Conservation (phyloP, 2,113 vertebrate species). For the Psilopogon haemacephalus region DNA sequence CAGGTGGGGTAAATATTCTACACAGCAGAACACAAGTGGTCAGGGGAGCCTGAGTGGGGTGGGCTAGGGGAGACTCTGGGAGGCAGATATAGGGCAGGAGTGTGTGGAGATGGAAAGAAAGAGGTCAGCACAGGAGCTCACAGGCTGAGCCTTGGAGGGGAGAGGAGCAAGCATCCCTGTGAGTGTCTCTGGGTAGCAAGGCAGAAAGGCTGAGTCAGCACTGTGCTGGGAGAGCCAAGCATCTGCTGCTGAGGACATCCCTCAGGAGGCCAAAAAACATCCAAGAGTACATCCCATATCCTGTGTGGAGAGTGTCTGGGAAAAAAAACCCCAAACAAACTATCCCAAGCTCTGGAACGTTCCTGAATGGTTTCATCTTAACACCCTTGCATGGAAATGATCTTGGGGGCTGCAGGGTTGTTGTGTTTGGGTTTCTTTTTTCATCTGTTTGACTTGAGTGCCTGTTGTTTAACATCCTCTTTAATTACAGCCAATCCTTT, state of each 20-base stretch:
- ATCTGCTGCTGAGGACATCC: not conserved
- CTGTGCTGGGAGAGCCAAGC: accelerated
- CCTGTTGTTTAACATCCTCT: slow-evolving; percentile 57
- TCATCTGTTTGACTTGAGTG: slow-evolving; percentile 27
- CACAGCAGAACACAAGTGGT: not conserved
- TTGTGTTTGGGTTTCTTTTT: not conserved
- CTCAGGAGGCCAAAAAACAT: not conserved
- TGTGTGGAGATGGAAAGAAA: too few relatives aligned
- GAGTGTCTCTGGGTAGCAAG: not conserved
- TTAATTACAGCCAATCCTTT: slow-evolving; percentile 43
- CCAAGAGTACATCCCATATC: not conserved
- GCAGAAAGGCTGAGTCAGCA: not conserved
- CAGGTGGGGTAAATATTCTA: too few relatives aligned
- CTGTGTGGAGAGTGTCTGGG: not conserved
- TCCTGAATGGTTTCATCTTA: not conserved
- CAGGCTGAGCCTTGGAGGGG: not conserved
- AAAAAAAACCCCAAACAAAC: not conserved
- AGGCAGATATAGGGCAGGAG: not conserved
- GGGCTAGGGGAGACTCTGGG: not conserved
- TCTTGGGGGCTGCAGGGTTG: not conserved
- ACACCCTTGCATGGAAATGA: not conserved
- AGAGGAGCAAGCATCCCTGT: not conserved
- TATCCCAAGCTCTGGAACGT: not conserved
- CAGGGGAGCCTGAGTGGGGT: not conserved
- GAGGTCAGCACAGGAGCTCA: not conserved